Conservation (phyloP, 2,888 invertebrate species). For the Stomorhina lunata region DNA sequence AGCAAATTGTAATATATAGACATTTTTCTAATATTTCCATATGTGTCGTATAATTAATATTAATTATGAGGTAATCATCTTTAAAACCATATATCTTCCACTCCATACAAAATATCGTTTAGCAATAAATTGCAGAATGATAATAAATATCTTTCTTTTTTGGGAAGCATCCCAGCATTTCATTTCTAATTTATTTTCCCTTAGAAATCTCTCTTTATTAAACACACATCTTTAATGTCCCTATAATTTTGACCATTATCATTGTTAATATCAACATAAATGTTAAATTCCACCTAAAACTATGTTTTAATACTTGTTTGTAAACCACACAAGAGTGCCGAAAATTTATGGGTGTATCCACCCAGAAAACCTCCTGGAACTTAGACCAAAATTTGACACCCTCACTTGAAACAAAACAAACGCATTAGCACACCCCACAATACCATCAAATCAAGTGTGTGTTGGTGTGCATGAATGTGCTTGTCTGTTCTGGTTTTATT, state of each 20-base stretch:
- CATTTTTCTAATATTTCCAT: too few species aligned
- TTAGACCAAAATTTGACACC: slow-evolving; percentile 11
- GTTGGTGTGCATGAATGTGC: neutral
- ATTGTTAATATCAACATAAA: neutral
- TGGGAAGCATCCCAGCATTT: too few species aligned
- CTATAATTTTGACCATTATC: neutral
- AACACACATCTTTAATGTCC: neutral
- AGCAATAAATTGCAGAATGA: too few species aligned
- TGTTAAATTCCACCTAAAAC: neutral
- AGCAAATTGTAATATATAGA: too few species aligned
- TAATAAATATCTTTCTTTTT: too few species aligned
- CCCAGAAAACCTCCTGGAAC: neutral
- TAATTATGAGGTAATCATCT: too few species aligned
- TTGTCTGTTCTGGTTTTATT: neutral
- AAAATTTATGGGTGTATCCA: slow-evolving; percentile 24
- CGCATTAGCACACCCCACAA: neutral
- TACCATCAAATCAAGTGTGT: neutral
- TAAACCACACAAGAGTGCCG: slow-evolving; percentile 10
- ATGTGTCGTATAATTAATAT: too few species aligned
- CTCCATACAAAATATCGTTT: too few species aligned
- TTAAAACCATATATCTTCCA: too few species aligned
- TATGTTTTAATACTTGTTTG: neutral
- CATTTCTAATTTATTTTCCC: neutral
- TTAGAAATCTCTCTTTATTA: neutral
- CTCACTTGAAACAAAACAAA: neutral